phyloP scores from a whole-genome alignment of 1,140 invertebrate species.

The Trachymyrmex cornetzi region DNA sequence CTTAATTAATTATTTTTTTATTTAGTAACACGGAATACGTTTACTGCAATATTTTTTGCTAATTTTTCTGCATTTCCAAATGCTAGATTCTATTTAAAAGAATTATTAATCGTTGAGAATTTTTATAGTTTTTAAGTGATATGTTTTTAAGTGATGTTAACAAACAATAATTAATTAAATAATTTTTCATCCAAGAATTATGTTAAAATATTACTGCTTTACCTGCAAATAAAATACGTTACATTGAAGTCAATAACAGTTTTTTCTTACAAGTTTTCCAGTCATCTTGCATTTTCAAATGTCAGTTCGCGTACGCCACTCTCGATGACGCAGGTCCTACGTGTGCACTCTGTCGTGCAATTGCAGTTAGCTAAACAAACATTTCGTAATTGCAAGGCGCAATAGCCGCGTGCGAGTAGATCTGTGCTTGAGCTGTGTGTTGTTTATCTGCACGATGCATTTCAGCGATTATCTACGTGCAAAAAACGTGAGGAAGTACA shows the following conservation, averaged over 20 bases:
- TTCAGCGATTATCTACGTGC: background rate
- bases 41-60: too few relatives aligned
- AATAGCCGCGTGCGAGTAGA: background rate
- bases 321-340: slow-evolving; percentile 10
- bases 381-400: slow-evolving; percentile 33
- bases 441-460: background rate
- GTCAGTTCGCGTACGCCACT: background rate
- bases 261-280: background rate
- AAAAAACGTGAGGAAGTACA: background rate
- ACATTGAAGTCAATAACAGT: background rate
- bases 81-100: too few relatives aligned
- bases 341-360: slow-evolving; percentile 32
- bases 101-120: too few relatives aligned
- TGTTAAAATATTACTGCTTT: background rate
- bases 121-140: too few relatives aligned
- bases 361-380: slow-evolving; percentile 39
- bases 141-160: too few relatives aligned
- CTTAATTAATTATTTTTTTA: too few relatives aligned
- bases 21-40: too few relatives aligned
- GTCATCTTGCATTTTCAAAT: slow-evolving; percentile 10
- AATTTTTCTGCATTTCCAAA: too few relatives aligned
- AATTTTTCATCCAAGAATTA: too few relatives aligned
- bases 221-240: background rate
- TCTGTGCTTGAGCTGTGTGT: background rate
- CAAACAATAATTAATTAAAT: too few relatives aligned